Percentiles rank a stretch among this genome's conserved stretches.
These are phyloP conservation scores for Ormyrus thymus DNA, from an alignment of 2,888 invertebrate genomes.

Conservation along the genomic window DNA sequence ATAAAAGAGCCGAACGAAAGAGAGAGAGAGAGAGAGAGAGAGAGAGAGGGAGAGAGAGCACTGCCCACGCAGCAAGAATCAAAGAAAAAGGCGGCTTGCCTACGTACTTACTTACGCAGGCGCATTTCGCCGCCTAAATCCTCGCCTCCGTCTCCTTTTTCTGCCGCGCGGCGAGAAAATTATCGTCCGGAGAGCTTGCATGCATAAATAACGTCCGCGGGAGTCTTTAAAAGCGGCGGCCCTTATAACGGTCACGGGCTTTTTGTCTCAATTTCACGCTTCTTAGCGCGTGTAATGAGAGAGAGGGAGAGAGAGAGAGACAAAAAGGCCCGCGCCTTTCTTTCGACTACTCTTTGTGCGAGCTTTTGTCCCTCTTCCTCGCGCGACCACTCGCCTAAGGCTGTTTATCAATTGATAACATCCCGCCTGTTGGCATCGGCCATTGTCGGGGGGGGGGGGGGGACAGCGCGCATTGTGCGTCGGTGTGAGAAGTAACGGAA, in stretches of 20 bases:
- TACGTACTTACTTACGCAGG: too few relatives aligned
- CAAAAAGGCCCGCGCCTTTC: not conserved
- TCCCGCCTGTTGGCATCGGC: not conserved
- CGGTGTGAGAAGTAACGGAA: conserved; percentile 16
- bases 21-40: not conserved
- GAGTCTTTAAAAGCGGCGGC: conserved; percentile 5
- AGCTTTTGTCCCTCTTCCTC: too few relatives aligned
- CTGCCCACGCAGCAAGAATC: too few relatives aligned
- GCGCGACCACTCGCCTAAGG: not conserved
- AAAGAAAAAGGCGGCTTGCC: too few relatives aligned
- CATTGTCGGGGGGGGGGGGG: too few relatives aligned
- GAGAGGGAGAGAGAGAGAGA: conserved; percentile 25
- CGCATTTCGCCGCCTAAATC: not conserved
- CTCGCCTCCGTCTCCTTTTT: not conserved
- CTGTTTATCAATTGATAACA: conserved; percentile 12
- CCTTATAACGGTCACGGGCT: conserved; percentile 28
- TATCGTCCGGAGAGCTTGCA: not conserved
- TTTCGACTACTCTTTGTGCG: not conserved
- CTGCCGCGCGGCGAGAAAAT: not conserved
- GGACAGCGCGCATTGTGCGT: conserved; percentile 13
- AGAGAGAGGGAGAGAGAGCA: too few relatives aligned
- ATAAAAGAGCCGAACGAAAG: not conserved
- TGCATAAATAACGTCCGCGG: not conserved
- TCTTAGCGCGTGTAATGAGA: conserved; percentile 37
- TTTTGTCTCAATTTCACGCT: conserved; percentile 50